A percentile compares a stretch with the other conserved stretches of the same genome.
These are phyloP conservation scores for Bursaphelenchus okinawaensis DNA, from an alignment of 2,888 invertebrate genomes.

Conservation along the genomic window DNA sequence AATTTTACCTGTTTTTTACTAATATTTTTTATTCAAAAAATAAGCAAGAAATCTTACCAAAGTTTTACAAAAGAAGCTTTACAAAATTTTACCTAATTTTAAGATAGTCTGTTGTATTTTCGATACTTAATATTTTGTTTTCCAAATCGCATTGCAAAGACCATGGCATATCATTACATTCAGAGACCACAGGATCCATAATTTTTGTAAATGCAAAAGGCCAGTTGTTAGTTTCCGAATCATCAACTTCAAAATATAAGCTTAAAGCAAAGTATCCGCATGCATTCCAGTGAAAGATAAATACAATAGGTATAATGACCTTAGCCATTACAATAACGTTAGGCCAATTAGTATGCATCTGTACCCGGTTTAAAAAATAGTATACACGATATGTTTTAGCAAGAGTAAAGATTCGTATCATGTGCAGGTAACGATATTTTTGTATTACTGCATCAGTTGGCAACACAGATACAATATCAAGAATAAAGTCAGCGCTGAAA, in stretches of 20 bases:
- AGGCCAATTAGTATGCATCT: constrained; percentile 20
- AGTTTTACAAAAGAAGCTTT: background rate
- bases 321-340: constrained; percentile 15
- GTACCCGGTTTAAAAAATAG: constrained; percentile 1
- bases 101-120: too few relatives aligned
- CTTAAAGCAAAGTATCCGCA: constrained; percentile 33
- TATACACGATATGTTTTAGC: constrained; percentile 16
- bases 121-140: too few relatives aligned
- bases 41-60: too few relatives aligned
- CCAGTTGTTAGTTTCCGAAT: constrained; percentile 9
- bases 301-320: constrained; percentile 17
- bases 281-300: constrained; percentile 46
- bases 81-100: background rate
- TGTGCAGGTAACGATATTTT: background rate
- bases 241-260: constrained; percentile 10
- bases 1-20: background rate
- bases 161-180: constrained; percentile 18
- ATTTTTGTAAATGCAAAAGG: constrained; percentile 20
- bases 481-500: constrained; percentile 9
- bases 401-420: constrained; percentile 9
- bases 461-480: constrained; percentile 14
- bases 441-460: constrained; percentile 14
- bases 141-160: constrained; percentile 15
- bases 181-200: constrained; percentile 15
- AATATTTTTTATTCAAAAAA: too few relatives aligned